phyloP scores from a whole-genome alignment of 2,113 vertebrate genomes.

The Amazona guildingii region DNA sequence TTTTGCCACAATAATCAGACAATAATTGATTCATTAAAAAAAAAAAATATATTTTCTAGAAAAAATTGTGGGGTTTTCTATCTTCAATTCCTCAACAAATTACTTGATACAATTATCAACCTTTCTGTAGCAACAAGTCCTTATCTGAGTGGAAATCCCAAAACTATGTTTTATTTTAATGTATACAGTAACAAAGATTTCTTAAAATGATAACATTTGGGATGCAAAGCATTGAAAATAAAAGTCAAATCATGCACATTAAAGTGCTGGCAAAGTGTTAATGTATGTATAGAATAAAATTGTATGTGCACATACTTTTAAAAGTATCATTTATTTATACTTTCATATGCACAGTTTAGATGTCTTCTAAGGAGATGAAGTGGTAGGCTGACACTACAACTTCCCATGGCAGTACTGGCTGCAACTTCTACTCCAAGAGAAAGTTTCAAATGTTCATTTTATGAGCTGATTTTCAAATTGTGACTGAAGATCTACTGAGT shows the following conservation, averaged over 20 bases:
- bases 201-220: neutral
- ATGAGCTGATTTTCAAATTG: neutral
- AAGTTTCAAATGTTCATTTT: neutral
- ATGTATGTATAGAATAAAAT: neutral
- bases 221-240: neutral
- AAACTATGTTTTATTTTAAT: neutral
- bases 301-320: fast-evolving
- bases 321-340: neutral
- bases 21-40: neutral
- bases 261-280: neutral
- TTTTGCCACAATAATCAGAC: neutral
- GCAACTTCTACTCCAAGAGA: neutral
- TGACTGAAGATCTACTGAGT: slow-evolving; percentile 9
- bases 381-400: neutral
- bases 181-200: neutral
- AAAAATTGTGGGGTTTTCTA: neutral
- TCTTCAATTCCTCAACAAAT: neutral
- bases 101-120: neutral
- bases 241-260: neutral
- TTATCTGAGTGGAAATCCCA: neutral
- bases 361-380: neutral
- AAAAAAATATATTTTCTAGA: neutral
- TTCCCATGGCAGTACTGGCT: neutral
- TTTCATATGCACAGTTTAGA: neutral
- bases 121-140: neutral